These are phyloP conservation scores for Nemotelus nigrinus DNA, from an alignment of 2,888 invertebrate species.

Conservation along the genomic window DNA sequence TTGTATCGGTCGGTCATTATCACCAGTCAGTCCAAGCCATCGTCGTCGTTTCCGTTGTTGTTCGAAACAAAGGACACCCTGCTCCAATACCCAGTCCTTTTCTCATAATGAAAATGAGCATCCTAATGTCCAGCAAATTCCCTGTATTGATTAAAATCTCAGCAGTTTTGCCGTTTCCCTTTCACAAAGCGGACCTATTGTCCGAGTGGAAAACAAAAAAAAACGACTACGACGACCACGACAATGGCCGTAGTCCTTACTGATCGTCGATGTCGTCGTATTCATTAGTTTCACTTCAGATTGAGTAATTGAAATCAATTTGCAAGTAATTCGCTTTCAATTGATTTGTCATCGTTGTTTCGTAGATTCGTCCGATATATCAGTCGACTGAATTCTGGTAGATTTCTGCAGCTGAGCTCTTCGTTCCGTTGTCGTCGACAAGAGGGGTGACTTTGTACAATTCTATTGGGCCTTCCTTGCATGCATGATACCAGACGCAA, in stretches of 20 bases:
- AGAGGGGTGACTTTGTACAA: not conserved
- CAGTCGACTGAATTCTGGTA: not conserved
- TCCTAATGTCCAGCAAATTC: conserved; percentile 36
- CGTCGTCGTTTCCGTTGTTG: not conserved
- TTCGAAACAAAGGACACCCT: conserved; percentile 19
- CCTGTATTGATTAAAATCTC: conserved; percentile 42
- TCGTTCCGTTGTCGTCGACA: not conserved
- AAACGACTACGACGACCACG: not conserved
- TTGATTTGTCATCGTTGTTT: conserved; percentile 47
- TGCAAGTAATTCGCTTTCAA: conserved; percentile 50
- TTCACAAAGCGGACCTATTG: not conserved
- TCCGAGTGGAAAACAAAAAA: not conserved
- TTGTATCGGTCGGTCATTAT: conserved; percentile 15
- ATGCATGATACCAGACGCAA: not conserved
- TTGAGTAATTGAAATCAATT: conserved; percentile 50
- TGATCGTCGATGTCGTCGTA: not conserved
- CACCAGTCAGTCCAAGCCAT: not conserved
- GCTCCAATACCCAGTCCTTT: not conserved
- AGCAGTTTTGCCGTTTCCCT: not conserved
- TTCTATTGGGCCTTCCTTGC: too few species aligned
- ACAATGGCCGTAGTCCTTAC: not conserved
- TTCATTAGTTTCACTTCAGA: conserved; percentile 47
- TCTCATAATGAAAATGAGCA: conserved; percentile 29
- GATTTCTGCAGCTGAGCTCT: not conserved
- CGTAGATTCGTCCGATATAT: conserved; percentile 4